These are phyloP conservation scores for Allolobophora icterica DNA, from an alignment of 2,888 invertebrate genomes.

Conservation along the genomic window DNA sequence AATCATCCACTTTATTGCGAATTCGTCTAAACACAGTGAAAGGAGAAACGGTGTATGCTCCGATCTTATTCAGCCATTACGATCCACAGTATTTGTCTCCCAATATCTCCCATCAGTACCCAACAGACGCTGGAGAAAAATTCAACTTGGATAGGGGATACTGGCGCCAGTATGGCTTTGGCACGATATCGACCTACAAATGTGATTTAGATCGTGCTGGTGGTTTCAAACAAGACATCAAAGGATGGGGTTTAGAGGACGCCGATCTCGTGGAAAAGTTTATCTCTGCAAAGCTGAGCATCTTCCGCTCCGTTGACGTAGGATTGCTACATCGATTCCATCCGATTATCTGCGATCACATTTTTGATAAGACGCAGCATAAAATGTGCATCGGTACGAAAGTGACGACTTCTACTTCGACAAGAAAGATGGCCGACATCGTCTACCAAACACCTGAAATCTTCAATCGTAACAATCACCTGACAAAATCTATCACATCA, in stretches of 20 bases:
- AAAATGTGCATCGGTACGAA: constrained; percentile 92
- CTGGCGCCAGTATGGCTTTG: constrained; percentile 94
- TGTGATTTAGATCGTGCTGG: constrained; percentile 81
- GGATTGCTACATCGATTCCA: constrained; percentile 92
- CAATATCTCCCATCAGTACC: too few species aligned
- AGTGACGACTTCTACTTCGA: constrained; percentile 75
- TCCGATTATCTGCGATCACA: constrained; percentile 83
- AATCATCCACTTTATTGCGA: constrained; percentile 76
- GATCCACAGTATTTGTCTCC: constrained; percentile 68
- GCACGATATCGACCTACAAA: constrained; percentile 89
- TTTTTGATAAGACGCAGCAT: constrained; percentile 80
- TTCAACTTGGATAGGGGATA: constrained; percentile 72
- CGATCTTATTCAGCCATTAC: constrained; percentile 94
- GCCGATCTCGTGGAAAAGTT: constrained; percentile 90
- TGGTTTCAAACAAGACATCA: constrained; percentile 86
- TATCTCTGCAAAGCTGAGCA: constrained; percentile 71
- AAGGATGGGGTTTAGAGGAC: constrained; percentile 96
- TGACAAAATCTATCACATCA: too few species aligned
- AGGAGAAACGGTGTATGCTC: constrained; percentile 78
- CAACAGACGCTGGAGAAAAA: too few species aligned
- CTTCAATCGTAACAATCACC: constrained; percentile 20
- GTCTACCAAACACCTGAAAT: constrained; percentile 49
- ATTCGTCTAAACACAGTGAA: constrained; percentile 67
- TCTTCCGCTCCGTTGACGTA: constrained; percentile 85
- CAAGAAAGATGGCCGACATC: constrained; percentile 54